These are phyloP conservation scores for Congeria kusceri DNA, from an alignment of 2,888 invertebrate species.

Conservation along the genomic window DNA sequence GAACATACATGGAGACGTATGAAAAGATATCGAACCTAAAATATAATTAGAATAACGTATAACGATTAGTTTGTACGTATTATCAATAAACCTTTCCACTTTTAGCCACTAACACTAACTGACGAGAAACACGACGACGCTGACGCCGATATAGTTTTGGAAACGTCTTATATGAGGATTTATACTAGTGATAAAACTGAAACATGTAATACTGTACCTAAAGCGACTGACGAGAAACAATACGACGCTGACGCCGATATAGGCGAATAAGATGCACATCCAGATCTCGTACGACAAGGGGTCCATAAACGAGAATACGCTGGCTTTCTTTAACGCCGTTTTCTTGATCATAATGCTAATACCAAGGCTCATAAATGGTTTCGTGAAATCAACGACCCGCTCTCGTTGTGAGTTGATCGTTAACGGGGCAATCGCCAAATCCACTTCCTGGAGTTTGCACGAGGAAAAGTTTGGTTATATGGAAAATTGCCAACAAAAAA, in stretches of 20 bases:
- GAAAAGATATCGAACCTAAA: too few species aligned
- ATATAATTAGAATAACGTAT: too few species aligned
- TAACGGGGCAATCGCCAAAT: constrained; percentile 97
- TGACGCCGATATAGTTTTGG: constrained; percentile 98
- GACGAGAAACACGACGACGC: constrained; percentile 98
- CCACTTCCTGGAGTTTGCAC: constrained; percentile 89
- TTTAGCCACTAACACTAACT: constrained; percentile 93
- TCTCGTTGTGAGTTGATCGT: constrained; percentile 97
- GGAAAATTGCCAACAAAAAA: not conserved
- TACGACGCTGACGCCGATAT: constrained; percentile 99
- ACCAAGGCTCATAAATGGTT: constrained; percentile 98
- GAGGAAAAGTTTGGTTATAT: not conserved
- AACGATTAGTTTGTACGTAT: too few species aligned
- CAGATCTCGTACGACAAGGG: constrained; percentile 99
- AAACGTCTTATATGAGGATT: too few species aligned
- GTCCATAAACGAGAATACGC: constrained; percentile 98
- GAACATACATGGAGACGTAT: too few species aligned
- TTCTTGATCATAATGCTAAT: constrained; percentile 98
- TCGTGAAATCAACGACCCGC: constrained; percentile 97
- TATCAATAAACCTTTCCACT: too few species aligned
- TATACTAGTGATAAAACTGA: too few species aligned
- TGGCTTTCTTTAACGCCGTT: constrained; percentile 95
- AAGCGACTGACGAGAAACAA: constrained; percentile 98
- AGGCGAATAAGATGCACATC: constrained; percentile 95
- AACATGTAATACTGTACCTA: too few species aligned